A percentile compares a stretch with the other conserved stretches of the same genome.
These are phyloP conservation scores for Colinus virginianus DNA, from an alignment of 2,113 vertebrate genomes.

Conservation along the genomic window DNA sequence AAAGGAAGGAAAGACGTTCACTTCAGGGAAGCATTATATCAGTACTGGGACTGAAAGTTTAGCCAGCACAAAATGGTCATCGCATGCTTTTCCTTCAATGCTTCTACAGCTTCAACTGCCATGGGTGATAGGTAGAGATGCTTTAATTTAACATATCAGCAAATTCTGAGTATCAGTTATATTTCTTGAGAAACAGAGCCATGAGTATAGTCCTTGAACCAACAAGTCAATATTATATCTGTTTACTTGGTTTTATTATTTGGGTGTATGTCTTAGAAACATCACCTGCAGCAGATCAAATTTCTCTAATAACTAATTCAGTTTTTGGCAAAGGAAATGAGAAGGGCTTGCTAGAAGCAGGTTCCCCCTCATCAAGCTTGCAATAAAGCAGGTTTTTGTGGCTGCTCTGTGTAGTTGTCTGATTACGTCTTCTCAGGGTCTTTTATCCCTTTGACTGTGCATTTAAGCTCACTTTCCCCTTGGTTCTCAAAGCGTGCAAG, in stretches of 20 bases:
- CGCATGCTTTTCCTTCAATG: neutral
- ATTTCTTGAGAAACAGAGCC: neutral
- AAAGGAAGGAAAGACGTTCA: neutral
- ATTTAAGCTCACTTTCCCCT: neutral
- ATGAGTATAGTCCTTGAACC: neutral
- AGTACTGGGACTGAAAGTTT: neutral
- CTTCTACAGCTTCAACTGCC: neutral
- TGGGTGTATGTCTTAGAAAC: neutral
- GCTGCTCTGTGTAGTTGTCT: neutral
- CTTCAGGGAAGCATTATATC: neutral
- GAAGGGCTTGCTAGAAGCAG: neutral
- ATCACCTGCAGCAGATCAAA: neutral
- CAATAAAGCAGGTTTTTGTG: neutral
- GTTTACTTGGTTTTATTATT: neutral
- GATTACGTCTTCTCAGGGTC: neutral
- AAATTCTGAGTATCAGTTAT: neutral
- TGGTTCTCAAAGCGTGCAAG: neutral
- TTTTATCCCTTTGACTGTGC: neutral
- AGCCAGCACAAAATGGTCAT: neutral
- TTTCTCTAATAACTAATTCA: neutral
- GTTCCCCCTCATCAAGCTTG: neutral
- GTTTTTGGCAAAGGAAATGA: neutral
- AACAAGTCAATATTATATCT: neutral
- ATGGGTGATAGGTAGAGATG: neutral
- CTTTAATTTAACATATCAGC: neutral